Evolutionary conservation across 2,113 vertebrate genomes (phyloP).

Genomic region (Sturnira hondurensis): DNA sequence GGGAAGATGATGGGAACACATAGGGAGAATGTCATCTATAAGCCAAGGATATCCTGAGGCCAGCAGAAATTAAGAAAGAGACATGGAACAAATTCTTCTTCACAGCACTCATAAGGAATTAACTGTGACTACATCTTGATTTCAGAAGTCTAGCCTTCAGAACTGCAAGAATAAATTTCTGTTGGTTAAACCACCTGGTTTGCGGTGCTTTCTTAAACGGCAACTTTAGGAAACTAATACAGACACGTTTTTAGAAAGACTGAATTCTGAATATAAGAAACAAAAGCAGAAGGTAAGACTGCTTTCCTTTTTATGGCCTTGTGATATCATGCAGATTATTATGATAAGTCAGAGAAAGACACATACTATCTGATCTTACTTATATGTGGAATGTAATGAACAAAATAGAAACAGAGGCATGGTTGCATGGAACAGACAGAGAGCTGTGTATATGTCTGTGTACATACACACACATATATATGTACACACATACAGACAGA

Average conservation of each 20-base stretch:
- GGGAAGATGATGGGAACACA: background rate
- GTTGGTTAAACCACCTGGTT: background rate
- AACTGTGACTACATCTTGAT: background rate
- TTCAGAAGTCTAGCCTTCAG: background rate
- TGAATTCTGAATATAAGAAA: background rate
- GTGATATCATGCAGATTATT: too few relatives aligned
- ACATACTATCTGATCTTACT: too few relatives aligned
- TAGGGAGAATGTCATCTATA: background rate
- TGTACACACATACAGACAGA: too few relatives aligned
- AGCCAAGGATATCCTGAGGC: background rate
- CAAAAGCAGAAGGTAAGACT: background rate
- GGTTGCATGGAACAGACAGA: too few relatives aligned
- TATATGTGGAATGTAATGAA: too few relatives aligned
- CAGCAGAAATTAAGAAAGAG: background rate
- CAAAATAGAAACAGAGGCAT: too few relatives aligned
- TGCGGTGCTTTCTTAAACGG: background rate
- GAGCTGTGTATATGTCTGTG: too few relatives aligned
- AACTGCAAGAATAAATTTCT: background rate
- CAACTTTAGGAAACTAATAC: background rate
- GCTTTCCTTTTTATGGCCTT: too few relatives aligned
- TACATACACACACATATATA: too few relatives aligned
- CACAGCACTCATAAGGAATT: background rate
- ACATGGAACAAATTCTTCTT: background rate
- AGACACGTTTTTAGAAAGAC: conserved; percentile 6
- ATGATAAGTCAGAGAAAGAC: too few relatives aligned